Evolutionary conservation across 2,797 vertebrate genomes (phyloP).

Genomic region (Sebastes variabilis): DNA sequence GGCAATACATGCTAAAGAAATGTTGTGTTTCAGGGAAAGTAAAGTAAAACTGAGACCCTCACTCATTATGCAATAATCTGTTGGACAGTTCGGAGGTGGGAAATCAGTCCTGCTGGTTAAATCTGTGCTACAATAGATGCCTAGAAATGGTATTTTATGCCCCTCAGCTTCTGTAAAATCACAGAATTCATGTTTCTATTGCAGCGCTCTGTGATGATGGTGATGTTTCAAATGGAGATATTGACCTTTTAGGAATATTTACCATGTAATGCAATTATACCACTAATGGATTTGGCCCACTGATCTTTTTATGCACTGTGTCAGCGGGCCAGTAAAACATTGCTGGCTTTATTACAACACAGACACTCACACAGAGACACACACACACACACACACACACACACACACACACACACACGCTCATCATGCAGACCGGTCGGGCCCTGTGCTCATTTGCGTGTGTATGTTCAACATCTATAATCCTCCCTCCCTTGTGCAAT

Average conservation of each 20-base stretch:
- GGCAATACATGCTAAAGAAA: conserved; percentile 4
- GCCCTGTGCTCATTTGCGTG: conserved; percentile 80
- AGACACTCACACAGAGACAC: conserved; percentile 36
- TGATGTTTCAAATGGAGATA: conserved; percentile 71
- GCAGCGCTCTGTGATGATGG: conserved; percentile 57
- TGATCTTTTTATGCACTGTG: conserved; percentile 79
- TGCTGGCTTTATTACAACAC: conserved; percentile 74
- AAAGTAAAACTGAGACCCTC: conserved; percentile 28
- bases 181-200: conserved; percentile 48
- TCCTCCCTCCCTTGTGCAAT: conserved; percentile 77
- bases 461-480: conserved; percentile 81
- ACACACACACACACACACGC: conserved; percentile 28
- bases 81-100: conserved; percentile 21
- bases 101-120: conserved; percentile 43
- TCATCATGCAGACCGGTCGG: conserved; percentile 68
- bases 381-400: conserved; percentile 38
- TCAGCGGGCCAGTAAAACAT: conserved; percentile 78
- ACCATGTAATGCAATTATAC: conserved; percentile 80
- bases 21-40: conserved; percentile 5
- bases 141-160: conserved; percentile 38
- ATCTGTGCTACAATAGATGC: conserved; percentile 42
- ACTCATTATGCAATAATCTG: conserved; percentile 18
- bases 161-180: conserved; percentile 43
- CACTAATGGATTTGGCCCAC: conserved; percentile 79
- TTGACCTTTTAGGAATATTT: conserved; percentile 80